These are phyloP conservation scores for Aphelinus atriplicis DNA, from an alignment of 1,140 invertebrate species.

Conservation along the genomic window DNA sequence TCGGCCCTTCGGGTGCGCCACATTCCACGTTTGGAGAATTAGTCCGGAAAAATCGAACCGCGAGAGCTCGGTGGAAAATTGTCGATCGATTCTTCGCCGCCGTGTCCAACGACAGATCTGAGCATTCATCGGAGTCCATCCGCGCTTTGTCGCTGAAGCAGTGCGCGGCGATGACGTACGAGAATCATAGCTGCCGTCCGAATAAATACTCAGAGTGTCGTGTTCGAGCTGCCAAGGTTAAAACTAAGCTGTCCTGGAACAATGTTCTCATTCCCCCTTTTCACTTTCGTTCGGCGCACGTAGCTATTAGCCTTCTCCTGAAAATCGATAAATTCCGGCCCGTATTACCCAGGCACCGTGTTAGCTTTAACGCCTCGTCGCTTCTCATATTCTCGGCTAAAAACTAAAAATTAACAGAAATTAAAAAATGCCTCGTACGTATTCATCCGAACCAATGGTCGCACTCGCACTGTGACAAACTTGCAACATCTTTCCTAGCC, in stretches of 20 bases:
- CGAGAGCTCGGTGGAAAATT: too few species aligned
- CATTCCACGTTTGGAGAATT: too few species aligned
- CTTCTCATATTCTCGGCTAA: conserved; percentile 36
- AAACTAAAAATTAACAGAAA: conserved; percentile 43
- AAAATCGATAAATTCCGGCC: conserved; percentile 30
- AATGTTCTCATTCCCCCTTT: background rate
- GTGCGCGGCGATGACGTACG: too few species aligned
- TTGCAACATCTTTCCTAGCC: conserved; percentile 75
- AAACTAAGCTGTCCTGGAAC: conserved; percentile 18
- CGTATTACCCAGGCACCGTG: conserved; percentile 60
- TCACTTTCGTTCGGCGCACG: conserved; percentile 19
- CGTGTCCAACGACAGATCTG: too few species aligned
- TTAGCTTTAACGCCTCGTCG: conserved; percentile 45
- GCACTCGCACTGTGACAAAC: conserved; percentile 71
- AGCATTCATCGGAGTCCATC: too few species aligned
- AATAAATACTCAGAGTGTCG: conserved; percentile 24
- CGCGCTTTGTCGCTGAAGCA: too few species aligned
- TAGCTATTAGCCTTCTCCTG: conserved; percentile 21
- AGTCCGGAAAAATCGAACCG: too few species aligned
- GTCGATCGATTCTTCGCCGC: too few species aligned
- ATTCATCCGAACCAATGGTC: conserved; percentile 55
- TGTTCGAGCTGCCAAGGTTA: conserved; percentile 3
- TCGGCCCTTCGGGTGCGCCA: too few species aligned
- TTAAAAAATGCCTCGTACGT: conserved; percentile 57
- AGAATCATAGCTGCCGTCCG: background rate